These are phyloP conservation scores for Ctenicera cuprea DNA, from an alignment of 2,888 invertebrate genomes.

Conservation along the genomic window DNA sequence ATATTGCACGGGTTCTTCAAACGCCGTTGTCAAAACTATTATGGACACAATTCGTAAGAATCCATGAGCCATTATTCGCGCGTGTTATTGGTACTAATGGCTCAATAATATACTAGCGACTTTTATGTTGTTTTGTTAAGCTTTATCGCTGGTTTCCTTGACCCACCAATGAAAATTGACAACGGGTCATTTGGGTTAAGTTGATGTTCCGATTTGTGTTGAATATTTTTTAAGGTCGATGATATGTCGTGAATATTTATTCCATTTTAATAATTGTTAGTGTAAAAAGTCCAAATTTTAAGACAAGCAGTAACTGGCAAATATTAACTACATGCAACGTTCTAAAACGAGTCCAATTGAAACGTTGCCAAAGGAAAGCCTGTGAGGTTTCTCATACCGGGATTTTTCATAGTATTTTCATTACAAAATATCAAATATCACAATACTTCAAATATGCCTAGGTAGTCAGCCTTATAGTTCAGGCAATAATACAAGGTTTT, in stretches of 20 bases:
- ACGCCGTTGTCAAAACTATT: neutral
- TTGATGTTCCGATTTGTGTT: conserved; percentile 27
- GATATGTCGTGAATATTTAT: neutral
- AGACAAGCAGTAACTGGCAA: too few species aligned
- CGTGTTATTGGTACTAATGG: conserved; percentile 17
- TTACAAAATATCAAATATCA: too few species aligned
- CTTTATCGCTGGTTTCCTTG: conserved; percentile 41
- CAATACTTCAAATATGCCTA: too few species aligned
- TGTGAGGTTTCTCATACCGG: too few species aligned
- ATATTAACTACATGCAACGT: too few species aligned
- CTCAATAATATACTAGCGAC: neutral
- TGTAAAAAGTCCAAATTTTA: too few species aligned
- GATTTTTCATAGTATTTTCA: too few species aligned
- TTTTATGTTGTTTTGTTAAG: conserved; percentile 11
- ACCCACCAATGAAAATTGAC: conserved; percentile 39
- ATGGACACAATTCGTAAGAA: neutral
- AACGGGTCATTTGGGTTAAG: conserved; percentile 37
- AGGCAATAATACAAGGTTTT: too few species aligned
- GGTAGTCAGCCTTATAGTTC: too few species aligned
- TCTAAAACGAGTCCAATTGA: too few species aligned
- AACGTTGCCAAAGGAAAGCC: too few species aligned
- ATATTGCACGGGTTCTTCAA: conserved; percentile 26
- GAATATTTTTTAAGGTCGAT: conserved; percentile 1
- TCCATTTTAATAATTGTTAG: too few species aligned
- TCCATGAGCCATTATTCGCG: conserved; percentile 3